phyloP scores from a whole-genome alignment of 2,113 vertebrate species.

The Struthidea cinerea region DNA sequence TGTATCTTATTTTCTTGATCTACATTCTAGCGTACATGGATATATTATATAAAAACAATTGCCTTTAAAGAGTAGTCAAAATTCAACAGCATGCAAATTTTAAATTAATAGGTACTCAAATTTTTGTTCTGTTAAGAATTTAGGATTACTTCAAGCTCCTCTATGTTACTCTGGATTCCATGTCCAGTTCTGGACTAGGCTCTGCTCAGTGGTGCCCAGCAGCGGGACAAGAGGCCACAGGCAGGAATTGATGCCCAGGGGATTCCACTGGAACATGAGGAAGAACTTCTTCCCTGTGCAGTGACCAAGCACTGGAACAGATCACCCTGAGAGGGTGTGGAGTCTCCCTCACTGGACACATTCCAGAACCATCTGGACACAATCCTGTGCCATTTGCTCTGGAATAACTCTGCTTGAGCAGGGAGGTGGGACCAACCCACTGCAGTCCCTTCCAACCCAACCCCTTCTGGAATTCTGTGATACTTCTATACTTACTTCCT shows the following conservation, averaged over 20 bases:
- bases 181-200: neutral
- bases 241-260: neutral
- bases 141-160: neutral
- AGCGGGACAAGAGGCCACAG: fast-evolving
- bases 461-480: neutral
- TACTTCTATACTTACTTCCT: neutral
- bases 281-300: neutral
- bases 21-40: neutral
- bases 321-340: neutral
- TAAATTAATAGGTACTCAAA: neutral
- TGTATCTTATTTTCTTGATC: neutral
- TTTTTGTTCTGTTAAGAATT: neutral
- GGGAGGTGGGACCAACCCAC: fast-evolving
- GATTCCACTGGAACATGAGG: neutral
- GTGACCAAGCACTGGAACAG: neutral
- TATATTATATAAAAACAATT: neutral
- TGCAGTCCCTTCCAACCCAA: neutral
- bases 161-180: neutral
- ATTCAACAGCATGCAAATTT: neutral
- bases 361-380: fast-evolving
- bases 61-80: neutral
- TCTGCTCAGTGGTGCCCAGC: neutral
- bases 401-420: fast-evolving
- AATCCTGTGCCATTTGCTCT: neutral
- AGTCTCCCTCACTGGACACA: neutral